phyloP scores from a whole-genome alignment of 2,113 vertebrate genomes.

The Vicugna pacos region DNA sequence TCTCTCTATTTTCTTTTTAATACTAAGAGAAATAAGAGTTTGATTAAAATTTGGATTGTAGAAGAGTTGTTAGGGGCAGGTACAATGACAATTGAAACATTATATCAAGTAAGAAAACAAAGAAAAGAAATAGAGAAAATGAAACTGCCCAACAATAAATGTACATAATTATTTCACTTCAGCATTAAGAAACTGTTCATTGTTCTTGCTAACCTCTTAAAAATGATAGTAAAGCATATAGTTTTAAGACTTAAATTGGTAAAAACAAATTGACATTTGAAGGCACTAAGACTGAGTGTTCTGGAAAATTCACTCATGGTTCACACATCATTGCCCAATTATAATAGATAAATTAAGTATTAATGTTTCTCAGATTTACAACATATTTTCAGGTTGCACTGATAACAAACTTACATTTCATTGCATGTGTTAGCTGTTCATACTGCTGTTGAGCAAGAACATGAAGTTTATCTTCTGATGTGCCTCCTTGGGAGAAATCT shows the following conservation, averaged over 20 bases:
- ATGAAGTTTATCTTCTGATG: constrained; percentile 90
- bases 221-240: constrained; percentile 21
- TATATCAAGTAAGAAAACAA: not conserved
- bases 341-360: not conserved
- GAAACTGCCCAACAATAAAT: not conserved
- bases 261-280: constrained; percentile 50
- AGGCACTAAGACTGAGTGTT: not conserved
- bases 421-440: constrained; percentile 90
- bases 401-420: constrained; percentile 90
- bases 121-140: constrained; percentile 18
- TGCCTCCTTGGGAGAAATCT: constrained; percentile 90
- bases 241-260: constrained; percentile 40
- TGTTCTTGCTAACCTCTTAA: not conserved
- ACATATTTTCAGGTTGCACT: not conserved
- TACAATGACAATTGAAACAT: constrained; percentile 10
- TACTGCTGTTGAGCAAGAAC: constrained; percentile 89
- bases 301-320: constrained; percentile 12
- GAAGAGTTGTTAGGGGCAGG: not conserved
- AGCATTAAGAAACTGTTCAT: not conserved
- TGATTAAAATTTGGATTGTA: not conserved
- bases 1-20: not conserved
- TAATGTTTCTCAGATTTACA: not conserved
- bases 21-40: not conserved
- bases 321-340: not conserved
- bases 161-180: not conserved